These are phyloP conservation scores for Saccostrea echinata DNA, from an alignment of 1,140 invertebrate species.

Conservation along the genomic window DNA sequence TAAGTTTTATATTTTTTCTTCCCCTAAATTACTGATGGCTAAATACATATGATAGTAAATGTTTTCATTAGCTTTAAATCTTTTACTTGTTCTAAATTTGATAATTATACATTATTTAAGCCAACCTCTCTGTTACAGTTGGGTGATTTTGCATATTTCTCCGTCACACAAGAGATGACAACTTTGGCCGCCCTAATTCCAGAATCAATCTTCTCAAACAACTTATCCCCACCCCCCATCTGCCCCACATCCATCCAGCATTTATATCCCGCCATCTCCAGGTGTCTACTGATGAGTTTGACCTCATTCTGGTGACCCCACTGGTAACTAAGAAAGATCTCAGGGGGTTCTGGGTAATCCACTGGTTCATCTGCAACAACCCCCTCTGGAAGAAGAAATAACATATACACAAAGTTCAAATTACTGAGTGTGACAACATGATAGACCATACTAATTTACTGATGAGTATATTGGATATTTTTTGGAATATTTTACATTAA, in stretches of 20 bases:
- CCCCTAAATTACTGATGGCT: neutral
- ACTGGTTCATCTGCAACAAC: conserved; percentile 75
- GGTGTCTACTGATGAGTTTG: conserved; percentile 71
- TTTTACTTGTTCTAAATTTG: neutral
- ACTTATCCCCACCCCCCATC: conserved; percentile 78
- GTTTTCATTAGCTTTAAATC: neutral
- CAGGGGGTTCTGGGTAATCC: conserved; percentile 69
- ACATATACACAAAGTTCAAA: neutral
- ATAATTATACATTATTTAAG: neutral
- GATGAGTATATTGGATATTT: too few species aligned
- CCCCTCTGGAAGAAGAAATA: conserved; percentile 58
- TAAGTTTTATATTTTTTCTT: neutral
- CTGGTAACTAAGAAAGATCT: conserved; percentile 77
- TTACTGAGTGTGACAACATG: neutral
- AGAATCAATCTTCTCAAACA: conserved; percentile 75
- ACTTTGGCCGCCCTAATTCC: conserved; percentile 75
- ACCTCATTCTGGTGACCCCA: conserved; percentile 76
- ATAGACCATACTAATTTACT: neutral
- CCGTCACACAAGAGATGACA: conserved; percentile 73
- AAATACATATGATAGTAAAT: neutral
- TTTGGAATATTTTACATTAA: neutral
- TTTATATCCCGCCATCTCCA: conserved; percentile 73
- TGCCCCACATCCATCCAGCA: conserved; percentile 74
- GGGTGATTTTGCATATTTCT: conserved; percentile 76
- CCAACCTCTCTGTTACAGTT: conserved; percentile 77